Evolutionary conservation across 2,797 vertebrate species (phyloP), one percentile per base, ranked within the genome.

Genomic region (Anguilla pacifica): DNA sequence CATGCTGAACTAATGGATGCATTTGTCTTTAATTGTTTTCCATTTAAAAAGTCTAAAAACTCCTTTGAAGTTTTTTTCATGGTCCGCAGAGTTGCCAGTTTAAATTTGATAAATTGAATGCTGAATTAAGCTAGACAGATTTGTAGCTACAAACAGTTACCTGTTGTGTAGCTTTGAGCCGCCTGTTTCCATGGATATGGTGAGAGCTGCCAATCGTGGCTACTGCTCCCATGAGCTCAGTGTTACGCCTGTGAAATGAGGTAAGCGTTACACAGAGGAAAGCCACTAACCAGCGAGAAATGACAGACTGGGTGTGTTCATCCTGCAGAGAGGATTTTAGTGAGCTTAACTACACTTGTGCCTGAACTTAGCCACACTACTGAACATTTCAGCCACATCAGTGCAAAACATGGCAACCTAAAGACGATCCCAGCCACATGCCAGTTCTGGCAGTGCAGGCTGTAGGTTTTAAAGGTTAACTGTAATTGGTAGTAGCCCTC

Each of bases 161-260:
- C 90, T 95, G 93, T 95, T 94, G 88, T 95, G 94, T 93, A 94
- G 94, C 91, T 88, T 90, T 91, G 88, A 86, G 89, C 87, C 81
- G 74, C 84, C 82, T 83, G 89, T 94, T 51, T 17, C 90, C 90
- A 92, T 93, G 93, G 93, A 92, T 57, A 94, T 92, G 85, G 43
- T 82, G 84, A 89, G 86, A 51, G 86, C 83, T 89, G 85, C 61
- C 92, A 93, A 90, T 88, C 92, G 85, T 89, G 92, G 91, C 92
- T 91, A 87, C 88, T 89, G 90, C 89, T 93, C 91, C 85, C 88
- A 91, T 93, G 94, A 95, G 89, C 90, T 95, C 91, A 93, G 84
- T 83, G 90, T 85, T 90, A 89, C 88, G 88, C 84, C 89, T 83
- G 53, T 87, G 55, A 86, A 85, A 86, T 74, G 55, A 84, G 5